phyloP scores from a whole-genome alignment of 2,113 vertebrate species.

The Eubucco bourcierii region DNA sequence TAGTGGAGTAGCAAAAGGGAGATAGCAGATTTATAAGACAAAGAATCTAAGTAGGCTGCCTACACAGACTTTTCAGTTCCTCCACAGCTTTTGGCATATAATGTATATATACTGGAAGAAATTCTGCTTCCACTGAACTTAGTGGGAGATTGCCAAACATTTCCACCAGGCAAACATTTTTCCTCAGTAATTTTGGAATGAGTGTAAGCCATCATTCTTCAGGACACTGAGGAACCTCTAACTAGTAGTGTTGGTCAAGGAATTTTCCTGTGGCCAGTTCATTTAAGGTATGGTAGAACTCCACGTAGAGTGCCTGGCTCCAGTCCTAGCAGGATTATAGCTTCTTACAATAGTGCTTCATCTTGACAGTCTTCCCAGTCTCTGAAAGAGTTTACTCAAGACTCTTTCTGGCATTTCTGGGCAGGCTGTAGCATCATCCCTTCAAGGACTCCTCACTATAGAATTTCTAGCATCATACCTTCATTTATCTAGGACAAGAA shows the following conservation, averaged over 20 bases:
- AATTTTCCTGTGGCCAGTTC: neutral
- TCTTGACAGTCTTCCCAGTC: neutral
- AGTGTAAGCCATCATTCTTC: neutral
- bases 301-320: neutral
- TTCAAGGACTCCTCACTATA: neutral
- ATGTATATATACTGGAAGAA: neutral
- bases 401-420: neutral
- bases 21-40: neutral
- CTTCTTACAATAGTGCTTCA: too few species aligned
- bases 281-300: neutral
- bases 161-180: neutral
- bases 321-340: too few species aligned
- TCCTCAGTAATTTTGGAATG: neutral
- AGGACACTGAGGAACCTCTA: neutral
- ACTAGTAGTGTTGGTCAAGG: neutral
- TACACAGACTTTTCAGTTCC: neutral
- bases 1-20: neutral
- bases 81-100: neutral
- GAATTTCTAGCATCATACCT: neutral
- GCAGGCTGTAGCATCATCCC: neutral
- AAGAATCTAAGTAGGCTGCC: neutral
- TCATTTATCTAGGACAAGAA: neutral
- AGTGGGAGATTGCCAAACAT: neutral
- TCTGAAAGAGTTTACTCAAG: neutral
- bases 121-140: neutral